Conservation (phyloP, 2,113 vertebrate species). For the Aepyceros melampus region DNA sequence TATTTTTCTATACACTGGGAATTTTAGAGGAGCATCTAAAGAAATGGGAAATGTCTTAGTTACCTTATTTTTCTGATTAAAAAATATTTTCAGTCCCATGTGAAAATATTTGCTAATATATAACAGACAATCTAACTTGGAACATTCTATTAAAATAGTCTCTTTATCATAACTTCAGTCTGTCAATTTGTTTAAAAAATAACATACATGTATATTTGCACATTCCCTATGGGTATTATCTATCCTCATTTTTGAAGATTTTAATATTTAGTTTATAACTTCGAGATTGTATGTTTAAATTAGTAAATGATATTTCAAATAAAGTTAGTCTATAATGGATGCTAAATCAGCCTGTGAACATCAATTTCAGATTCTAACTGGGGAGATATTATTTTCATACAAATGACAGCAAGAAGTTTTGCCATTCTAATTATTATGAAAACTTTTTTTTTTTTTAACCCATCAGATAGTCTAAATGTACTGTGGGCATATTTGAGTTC, state of each 20-base stretch:
- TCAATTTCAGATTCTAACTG: not conserved
- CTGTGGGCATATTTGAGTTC: not conserved
- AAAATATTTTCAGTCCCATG: not conserved
- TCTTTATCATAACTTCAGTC: not conserved
- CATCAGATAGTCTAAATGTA: not conserved
- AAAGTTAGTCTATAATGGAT: not conserved
- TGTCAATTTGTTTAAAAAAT: not conserved
- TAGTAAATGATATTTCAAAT: slow-evolving; percentile 12
- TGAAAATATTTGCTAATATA: slow-evolving; percentile 5
- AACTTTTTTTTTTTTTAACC: not conserved
- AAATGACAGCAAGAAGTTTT: not conserved
- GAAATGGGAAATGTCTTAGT: not conserved
- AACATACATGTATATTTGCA: not conserved
- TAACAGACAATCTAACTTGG: not conserved
- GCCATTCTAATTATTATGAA: not conserved
- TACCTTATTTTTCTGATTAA: slow-evolving; percentile 22
- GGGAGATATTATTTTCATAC: not conserved
- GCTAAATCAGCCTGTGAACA: not conserved
- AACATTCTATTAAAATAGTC: not conserved
- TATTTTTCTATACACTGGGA: not conserved
- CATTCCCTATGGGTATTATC: not conserved
- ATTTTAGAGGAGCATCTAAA: not conserved
- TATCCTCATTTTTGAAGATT: not conserved
- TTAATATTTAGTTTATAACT: not conserved
- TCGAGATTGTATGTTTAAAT: not conserved